A percentile compares a stretch with the other conserved stretches of the same genome.
These are phyloP conservation scores for Rambutsinella grinnellia DNA, from an alignment of 2,888 invertebrate genomes.

Conservation along the genomic window DNA sequence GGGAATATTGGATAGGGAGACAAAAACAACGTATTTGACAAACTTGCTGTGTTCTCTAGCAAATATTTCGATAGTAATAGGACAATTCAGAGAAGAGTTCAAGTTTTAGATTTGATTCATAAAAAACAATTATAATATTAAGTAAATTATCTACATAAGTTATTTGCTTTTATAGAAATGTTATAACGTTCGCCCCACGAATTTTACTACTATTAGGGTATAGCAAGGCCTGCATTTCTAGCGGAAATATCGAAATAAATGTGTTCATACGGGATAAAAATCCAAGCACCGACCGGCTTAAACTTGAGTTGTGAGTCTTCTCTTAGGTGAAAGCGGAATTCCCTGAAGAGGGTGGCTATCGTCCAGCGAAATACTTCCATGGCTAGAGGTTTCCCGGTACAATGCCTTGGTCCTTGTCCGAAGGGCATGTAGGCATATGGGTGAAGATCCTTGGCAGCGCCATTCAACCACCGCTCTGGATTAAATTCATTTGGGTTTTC, in stretches of 20 bases:
- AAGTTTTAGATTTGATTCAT: too few species aligned
- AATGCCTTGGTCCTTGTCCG: conserved; percentile 16
- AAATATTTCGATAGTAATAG: too few species aligned
- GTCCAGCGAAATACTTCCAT: conserved; percentile 5
- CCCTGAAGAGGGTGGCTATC: conserved; percentile 2
- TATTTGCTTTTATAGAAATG: too few species aligned
- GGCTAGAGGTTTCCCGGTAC: conserved; percentile 23
- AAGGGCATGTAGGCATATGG: conserved; percentile 16
- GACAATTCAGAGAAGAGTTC: too few species aligned
- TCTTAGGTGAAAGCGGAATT: conserved; percentile 13
- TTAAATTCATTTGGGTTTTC: conserved; percentile 42
- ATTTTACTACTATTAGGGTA: too few species aligned
- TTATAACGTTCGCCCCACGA: too few species aligned
- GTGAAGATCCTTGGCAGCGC: conserved; percentile 15
- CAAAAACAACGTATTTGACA: too few species aligned
- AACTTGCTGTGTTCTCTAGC: too few species aligned
- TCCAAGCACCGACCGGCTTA: conserved; percentile 14
- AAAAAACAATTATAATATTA: too few species aligned
- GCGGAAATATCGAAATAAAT: conserved; percentile 18
- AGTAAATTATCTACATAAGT: too few species aligned
- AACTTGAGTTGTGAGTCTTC: conserved; percentile 14
- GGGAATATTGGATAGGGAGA: too few species aligned
- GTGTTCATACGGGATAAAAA: conserved; percentile 10
- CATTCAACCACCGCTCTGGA: conserved; percentile 42
- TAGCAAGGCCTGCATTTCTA: too few species aligned